Evolutionary conservation across 2,113 vertebrate species (phyloP).

Genomic region (Gavialis gangeticus): DNA sequence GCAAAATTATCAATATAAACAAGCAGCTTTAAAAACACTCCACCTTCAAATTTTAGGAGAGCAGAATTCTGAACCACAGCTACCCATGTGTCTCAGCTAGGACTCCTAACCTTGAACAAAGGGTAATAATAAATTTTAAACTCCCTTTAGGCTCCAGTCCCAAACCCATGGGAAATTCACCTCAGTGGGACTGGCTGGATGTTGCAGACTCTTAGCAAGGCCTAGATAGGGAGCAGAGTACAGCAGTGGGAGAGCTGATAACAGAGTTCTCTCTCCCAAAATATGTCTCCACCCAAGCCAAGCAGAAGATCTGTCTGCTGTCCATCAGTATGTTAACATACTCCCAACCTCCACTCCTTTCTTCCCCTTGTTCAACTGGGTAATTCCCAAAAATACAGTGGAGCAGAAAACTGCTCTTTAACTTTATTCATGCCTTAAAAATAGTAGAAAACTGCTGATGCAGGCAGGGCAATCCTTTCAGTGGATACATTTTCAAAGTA

Average conservation of each 20-base stretch:
- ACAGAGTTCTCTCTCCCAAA: not conserved
- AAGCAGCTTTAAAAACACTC: not conserved
- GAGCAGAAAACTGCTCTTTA: not conserved
- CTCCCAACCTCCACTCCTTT: not conserved
- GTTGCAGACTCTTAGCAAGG: not conserved
- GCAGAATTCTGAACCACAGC: not conserved
- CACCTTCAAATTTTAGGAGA: not conserved
- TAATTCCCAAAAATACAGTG: not conserved
- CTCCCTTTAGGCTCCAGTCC: not conserved
- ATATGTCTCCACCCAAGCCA: not conserved
- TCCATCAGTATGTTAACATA: not conserved
- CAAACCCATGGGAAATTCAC: not conserved
- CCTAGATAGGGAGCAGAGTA: not conserved
- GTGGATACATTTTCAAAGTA: not conserved
- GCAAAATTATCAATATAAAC: not conserved
- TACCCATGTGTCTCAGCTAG: not conserved
- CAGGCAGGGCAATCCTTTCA: not conserved
- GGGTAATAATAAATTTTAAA: not conserved
- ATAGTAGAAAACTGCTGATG: not conserved
- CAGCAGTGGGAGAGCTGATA: not conserved
- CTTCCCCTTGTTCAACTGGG: not conserved
- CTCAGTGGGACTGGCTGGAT: not conserved
- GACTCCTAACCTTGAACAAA: not conserved
- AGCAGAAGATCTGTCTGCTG: not conserved
- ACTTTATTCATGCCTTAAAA: not conserved